These are phyloP conservation scores for Neoscelio sp. DNA, from an alignment of 2,888 invertebrate genomes.

Conservation along the genomic window DNA sequence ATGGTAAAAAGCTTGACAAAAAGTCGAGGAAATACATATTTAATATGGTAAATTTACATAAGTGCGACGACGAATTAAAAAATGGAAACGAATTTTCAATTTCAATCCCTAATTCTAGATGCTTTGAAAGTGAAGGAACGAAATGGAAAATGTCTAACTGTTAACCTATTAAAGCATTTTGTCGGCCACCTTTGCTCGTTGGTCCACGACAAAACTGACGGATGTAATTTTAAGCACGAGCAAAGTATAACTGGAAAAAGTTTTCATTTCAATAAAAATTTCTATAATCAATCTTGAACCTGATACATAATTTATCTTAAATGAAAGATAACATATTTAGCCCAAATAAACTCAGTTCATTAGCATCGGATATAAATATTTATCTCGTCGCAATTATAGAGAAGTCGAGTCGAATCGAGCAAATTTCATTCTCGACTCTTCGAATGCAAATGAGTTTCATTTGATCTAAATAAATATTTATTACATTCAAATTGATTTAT, in stretches of 20 bases:
- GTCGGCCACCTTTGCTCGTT: no score
- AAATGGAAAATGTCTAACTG: no score
- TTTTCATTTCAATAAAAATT: neutral
- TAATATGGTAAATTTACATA: no score
- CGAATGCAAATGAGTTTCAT: slow-evolving; percentile 11
- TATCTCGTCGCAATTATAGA: neutral
- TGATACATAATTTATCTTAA: slow-evolving; percentile 22
- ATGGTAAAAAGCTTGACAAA: slow-evolving; percentile 42
- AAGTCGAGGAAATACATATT: no score
- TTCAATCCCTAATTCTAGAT: no score
- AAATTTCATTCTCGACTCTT: slow-evolving; percentile 5
- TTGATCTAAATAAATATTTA: slow-evolving; percentile 33
- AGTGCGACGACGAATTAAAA: slow-evolving; percentile 36
- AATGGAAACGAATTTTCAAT: no score
- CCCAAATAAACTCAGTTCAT: slow-evolving; percentile 17
- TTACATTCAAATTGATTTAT: neutral
- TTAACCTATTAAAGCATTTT: no score
- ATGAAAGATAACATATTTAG: slow-evolving; percentile 9
- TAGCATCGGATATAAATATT: slow-evolving; percentile 35
- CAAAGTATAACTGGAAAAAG: neutral
- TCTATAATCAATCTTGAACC: slow-evolving; percentile 11
- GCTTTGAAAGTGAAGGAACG: no score
- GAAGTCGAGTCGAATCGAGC: neutral
- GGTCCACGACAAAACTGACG: no score
- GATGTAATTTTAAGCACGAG: neutral